Conservation (phyloP, 2,113 vertebrate species). For the Aspiorhynchus laticeps region DNA sequence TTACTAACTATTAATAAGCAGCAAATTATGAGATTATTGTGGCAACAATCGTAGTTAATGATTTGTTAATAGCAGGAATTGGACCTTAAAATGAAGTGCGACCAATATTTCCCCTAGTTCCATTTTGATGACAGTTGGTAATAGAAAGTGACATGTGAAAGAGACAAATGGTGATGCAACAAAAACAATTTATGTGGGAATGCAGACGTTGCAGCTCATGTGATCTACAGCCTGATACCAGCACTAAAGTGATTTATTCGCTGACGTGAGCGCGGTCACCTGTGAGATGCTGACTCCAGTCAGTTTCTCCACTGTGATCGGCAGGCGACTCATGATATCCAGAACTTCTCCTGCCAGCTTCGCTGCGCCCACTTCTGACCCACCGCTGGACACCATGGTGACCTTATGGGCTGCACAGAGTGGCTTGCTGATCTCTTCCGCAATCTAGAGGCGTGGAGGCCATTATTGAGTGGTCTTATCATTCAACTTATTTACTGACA, state of each 20-base stretch:
- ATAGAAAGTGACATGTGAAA: not conserved
- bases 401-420: slow-evolving; percentile 79
- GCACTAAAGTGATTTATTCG: not conserved
- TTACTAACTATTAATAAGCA: too few species aligned
- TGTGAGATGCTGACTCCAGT: slow-evolving; percentile 86
- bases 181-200: not conserved
- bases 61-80: too few species aligned
- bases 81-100: too few species aligned
- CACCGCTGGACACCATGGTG: slow-evolving; percentile 88
- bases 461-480: not conserved
- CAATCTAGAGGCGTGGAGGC: slow-evolving; percentile 74
- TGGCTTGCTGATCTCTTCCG: slow-evolving; percentile 87
- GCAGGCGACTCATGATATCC: slow-evolving; percentile 86
- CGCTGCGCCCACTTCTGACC: slow-evolving; percentile 80
- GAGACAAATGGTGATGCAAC: not conserved
- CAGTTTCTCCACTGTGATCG: slow-evolving; percentile 81
- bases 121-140: not conserved
- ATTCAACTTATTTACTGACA: not conserved
- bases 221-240: not conserved
- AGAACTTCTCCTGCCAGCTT: slow-evolving; percentile 89
- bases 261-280: slow-evolving; percentile 63
- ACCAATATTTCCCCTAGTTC: not conserved
- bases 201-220: not conserved
- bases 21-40: too few species aligned
- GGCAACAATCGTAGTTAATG: too few species aligned